Evolutionary conservation across 2,797 vertebrate genomes (phyloP).

Genomic region (Decapterus maruadsi): DNA sequence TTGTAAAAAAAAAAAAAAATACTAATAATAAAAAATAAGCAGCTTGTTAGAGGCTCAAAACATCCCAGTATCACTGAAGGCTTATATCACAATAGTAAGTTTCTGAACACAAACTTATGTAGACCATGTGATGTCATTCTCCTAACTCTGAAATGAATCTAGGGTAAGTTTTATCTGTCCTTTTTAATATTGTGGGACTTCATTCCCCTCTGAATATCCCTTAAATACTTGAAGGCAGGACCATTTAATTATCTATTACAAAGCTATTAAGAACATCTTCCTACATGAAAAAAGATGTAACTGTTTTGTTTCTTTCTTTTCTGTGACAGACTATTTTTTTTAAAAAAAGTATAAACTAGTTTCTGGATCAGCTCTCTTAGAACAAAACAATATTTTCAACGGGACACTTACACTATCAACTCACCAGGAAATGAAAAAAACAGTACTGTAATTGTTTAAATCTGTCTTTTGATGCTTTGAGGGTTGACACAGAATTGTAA

Average conservation of each 20-base stretch:
- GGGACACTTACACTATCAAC: background rate
- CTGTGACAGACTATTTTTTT: constrained; percentile 41
- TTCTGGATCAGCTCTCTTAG: constrained; percentile 22
- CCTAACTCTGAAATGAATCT: constrained; percentile 52
- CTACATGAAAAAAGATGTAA: constrained; percentile 45
- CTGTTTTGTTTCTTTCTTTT: constrained; percentile 47
- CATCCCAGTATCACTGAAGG: background rate
- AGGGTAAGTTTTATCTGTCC: constrained; percentile 55
- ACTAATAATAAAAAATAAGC: constrained; percentile 31
- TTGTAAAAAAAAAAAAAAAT: background rate
- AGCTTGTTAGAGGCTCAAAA: background rate
- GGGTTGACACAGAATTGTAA: constrained; percentile 29
- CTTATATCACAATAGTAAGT: background rate
- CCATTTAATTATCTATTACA: constrained; percentile 73
- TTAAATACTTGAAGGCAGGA: constrained; percentile 63
- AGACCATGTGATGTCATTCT: constrained; percentile 33
- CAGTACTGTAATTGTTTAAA: constrained; percentile 23
- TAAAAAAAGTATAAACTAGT: constrained; percentile 22
- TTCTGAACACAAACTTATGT: constrained; percentile 35
- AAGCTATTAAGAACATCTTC: constrained; percentile 63
- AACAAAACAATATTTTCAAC: background rate
- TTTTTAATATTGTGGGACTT: constrained; percentile 65
- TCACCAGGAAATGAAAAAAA: background rate
- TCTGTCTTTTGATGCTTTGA: constrained; percentile 24
- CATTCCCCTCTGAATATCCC: constrained; percentile 58